Base-by-base conservation (phyloP, 2,797 vertebrate species). In the Dermochelys coriacea region DNA sequence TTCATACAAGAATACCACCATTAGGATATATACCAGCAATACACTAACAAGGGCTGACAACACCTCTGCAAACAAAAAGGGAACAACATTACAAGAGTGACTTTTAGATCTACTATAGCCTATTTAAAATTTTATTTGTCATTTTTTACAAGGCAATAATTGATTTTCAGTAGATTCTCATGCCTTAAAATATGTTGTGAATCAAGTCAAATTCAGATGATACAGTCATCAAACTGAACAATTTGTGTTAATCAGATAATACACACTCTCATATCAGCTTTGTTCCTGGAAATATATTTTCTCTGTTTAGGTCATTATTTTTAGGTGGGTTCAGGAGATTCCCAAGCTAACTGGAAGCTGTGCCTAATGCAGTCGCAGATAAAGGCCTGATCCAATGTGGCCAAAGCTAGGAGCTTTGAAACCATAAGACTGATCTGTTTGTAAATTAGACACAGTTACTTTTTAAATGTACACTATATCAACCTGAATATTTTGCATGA, bases 31-130 rank as follows among this genome's bases (percentile, higher is more conserved):
- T 91, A 99, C 99, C 97, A 99, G 98, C 91, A 99, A 77, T 59
- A 99, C 99, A 95, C 99, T 99, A 97, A 99, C 97, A 91, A 99
- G 98, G 25, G 99, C 99, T 21, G 99, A 99, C 82, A 99, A 97
- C 82, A 99, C 99, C 99, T 99, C 99, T 99, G 96, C 12, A 97
- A 84, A 91, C 78, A 95, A 94, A 98, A 97, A 90, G 88, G 94
- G 49, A 97, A 79, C 94, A 91, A 93, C 25, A 29, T 96, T 51
- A 91, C 37, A 79, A 93, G 87, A 93, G 37, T 18, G 6, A 93
- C 34, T 80, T 51, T 87, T 80, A 18, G 71, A 68, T 84, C 84
- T 75, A 27, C 54, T 93, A 23, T 71, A 71, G 84, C 45, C 37
- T 78, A 51, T 80, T 91, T 19, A 59, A 82, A 82, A 79, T 68